Base-by-base conservation (phyloP, 1,140 invertebrate species). In the Trichoplusia ni region DNA sequence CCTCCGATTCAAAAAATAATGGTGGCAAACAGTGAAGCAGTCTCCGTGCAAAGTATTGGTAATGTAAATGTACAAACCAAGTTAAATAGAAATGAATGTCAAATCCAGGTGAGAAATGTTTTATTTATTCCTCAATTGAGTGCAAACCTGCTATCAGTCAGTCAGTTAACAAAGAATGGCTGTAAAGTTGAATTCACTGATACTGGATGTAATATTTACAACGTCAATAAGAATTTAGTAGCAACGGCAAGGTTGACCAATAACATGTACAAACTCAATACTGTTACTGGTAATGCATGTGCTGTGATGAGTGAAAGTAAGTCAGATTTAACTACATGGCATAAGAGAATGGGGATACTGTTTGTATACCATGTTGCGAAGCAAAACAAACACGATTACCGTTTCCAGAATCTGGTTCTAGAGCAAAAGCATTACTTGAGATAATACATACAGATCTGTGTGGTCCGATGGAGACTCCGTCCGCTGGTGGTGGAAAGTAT, bases 101-200 rank as follows among this genome's bases (percentile, higher is more conserved):
- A 0, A n/a, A 70, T 74, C n/a, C 67, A 72, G 67, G 65, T 77
- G 27, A 72, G 72, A 69, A 53, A 77, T 44, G 65, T 75, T 65
- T 71, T 79, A 64, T 74, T 21, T 54, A 54, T 79, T 38, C 69
- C 74, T 54, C 54, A 69, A n/a, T 16, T 79, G 1, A 62, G 51
- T 14, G 58, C 35, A 7, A 79, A 77, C 54, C 9, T 79, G 14
- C 49, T 76, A 51, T 77, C 73, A 0, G 74, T 77, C 6, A 75
- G 72, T 59, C 56, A 71, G 16, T 40, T 77, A 2, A 47, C 31
- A 2, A 44, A 23, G 2, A 44, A 23, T 44, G 40, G 40, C 11
- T 44, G 40, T 4, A 47, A 51, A 64, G 18, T 37, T 13, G 29
- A 25, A 23, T 29, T 65, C 1, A 38, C 19, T 37, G 5, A 23